phyloP scores from a whole-genome alignment of 2,113 vertebrate genomes.

The Pluvialis apricaria region DNA sequence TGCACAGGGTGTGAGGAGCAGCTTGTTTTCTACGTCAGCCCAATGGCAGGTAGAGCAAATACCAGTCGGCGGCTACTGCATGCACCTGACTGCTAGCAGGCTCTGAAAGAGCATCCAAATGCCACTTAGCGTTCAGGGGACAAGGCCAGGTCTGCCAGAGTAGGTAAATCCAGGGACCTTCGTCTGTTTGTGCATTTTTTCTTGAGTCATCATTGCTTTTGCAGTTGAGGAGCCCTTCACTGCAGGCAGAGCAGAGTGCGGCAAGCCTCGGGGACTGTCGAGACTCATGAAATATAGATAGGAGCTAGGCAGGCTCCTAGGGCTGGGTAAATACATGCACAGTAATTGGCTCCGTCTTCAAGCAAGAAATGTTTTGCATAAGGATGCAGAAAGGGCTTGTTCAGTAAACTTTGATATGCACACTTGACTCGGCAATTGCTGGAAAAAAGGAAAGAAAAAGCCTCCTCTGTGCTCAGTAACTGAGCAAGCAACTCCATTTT shows the following conservation, averaged over 20 bases:
- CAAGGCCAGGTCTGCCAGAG: background rate
- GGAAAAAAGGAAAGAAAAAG: background rate
- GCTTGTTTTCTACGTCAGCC: background rate
- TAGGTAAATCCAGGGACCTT: background rate
- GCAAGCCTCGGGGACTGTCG: background rate
- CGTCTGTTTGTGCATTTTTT: background rate
- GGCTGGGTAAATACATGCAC: background rate
- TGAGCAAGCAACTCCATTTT: background rate
- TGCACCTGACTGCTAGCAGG: background rate
- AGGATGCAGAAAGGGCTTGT: background rate
- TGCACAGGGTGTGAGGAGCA: background rate
- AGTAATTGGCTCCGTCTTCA: background rate
- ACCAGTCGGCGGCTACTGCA: background rate
- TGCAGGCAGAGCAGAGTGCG: background rate
- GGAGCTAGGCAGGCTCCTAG: background rate
- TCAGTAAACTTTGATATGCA: background rate
- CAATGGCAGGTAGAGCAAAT: background rate
- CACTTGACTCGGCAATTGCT: background rate
- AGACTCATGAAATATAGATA: conserved; percentile 48
- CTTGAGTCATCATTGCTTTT: background rate
- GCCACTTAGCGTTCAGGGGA: background rate
- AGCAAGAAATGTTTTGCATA: background rate
- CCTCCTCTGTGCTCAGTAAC: background rate
- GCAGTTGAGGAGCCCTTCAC: background rate
- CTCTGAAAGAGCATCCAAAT: conserved; percentile 24